A percentile compares a stretch with the other conserved stretches of the same genome.
Evolutionary conservation across 2,113 vertebrate species (phyloP).

Genomic region (Aspidoscelis tigris): DNA sequence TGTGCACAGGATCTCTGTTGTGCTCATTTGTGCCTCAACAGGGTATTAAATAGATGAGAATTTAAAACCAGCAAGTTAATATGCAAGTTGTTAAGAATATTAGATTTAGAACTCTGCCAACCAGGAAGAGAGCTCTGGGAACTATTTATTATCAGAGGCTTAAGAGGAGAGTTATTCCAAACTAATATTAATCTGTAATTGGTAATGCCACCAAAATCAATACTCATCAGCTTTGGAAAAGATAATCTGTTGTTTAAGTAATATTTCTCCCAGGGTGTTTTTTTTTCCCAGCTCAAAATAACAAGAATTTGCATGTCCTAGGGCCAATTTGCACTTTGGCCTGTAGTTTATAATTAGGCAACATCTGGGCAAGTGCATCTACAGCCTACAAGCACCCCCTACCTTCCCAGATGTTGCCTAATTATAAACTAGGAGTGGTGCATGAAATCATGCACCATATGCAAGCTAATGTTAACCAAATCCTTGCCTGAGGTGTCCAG

Average conservation of each 20-base stretch:
- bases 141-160: not conserved
- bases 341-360: too few relatives aligned
- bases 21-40: not conserved
- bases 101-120: not conserved
- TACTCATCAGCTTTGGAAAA: not conserved
- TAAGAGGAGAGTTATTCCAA: not conserved
- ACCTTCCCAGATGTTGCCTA: too few relatives aligned
- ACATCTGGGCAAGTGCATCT: too few relatives aligned
- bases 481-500: too few relatives aligned
- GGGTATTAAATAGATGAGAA: not conserved
- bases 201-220: not conserved
- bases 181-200: not conserved
- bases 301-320: too few relatives aligned
- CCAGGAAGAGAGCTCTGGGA: not conserved
- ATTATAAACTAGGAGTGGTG: too few relatives aligned
- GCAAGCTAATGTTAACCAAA: too few relatives aligned
- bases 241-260: not conserved
- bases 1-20: not conserved
- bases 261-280: not conserved
- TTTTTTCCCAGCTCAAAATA: not conserved
- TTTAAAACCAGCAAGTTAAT: not conserved
- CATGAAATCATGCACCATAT: too few relatives aligned
- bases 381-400: too few relatives aligned
- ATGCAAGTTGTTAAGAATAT: not conserved
- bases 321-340: too few relatives aligned